phyloP scores from a whole-genome alignment of 1,140 invertebrate genomes.

The Nasonia giraulti region DNA sequence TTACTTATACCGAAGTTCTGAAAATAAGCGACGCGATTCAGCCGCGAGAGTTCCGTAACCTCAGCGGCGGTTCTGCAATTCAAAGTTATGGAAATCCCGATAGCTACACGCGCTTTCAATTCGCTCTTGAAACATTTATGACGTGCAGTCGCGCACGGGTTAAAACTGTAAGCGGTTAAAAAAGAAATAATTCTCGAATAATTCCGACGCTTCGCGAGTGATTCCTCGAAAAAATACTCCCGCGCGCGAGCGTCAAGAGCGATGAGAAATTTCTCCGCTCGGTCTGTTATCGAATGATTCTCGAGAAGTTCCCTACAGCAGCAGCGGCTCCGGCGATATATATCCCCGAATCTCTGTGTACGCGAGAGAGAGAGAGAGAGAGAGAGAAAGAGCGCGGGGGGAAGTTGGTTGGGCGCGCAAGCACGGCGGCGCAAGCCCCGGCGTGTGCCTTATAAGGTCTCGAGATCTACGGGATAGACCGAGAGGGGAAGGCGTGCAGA shows the following conservation, averaged over 20 bases:
- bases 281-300: conserved; percentile 45
- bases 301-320: conserved; percentile 20
- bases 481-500: conserved; percentile 66
- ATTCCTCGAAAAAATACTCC: neutral
- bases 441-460: conserved; percentile 40
- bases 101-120: no score
- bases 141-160: no score
- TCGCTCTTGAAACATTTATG: no score
- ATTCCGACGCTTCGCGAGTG: no score
- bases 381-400: neutral
- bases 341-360: neutral
- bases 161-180: neutral
- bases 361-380: neutral
- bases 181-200: neutral
- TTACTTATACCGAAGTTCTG: neutral
- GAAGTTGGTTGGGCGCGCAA: conserved; percentile 6
- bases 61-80: no score
- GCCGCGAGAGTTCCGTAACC: no score
- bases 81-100: no score
- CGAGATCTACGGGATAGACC: conserved; percentile 53
- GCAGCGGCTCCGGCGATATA: conserved; percentile 1
- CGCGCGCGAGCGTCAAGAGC: neutral
- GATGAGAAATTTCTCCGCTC: conserved; percentile 42
- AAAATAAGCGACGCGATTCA: neutral
- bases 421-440: neutral